Evolutionary conservation across 2,888 invertebrate species (phyloP), one percentile per base, ranked within the genome.

Genomic region (Ashinkailepas kermadecensis): DNA sequence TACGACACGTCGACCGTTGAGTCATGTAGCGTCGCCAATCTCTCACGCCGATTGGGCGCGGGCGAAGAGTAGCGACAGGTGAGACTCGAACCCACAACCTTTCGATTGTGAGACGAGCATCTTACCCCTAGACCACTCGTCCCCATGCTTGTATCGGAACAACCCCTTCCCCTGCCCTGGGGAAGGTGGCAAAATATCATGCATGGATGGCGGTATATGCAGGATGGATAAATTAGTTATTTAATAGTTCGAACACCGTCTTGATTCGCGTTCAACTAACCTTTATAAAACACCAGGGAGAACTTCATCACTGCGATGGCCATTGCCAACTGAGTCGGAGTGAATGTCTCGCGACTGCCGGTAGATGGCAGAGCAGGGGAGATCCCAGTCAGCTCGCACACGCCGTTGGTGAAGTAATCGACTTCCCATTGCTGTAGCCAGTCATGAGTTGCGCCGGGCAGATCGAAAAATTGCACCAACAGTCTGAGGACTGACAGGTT

Each of bases 361-460:
- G 10, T 18, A 56, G 74, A 9, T n/a, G 74, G 74, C 74, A 74
- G 74, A 7, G 21, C 74, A 0, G 39, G 54, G 11, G 74, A 74
- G 9, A 21, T 74, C 9, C 74, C 74, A 9, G 23, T 54, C 74
- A 74, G 56, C 21, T 74, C 74, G 11, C 15, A 56, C 0, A 74
- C 56, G 21, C 54, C 74, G 56, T 74, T 74, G 54, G 74, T 74
- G 74, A 39, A 74, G 74, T 56, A 74, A 56, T 74, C 74, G 10
- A 56, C 56, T 15, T 74, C 74, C 74, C 74, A 74, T 56, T 74
- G 74, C 11, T 74, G 54, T 0, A 56, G 13, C 74, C 74, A 74
- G 56, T 74, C 74, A 8, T 74, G 74, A 9, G 23, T 56, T 21
- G 74, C 13, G 3, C 18, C 54, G 0, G 74, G 56, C 18, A 18